Conservation (phyloP, 2,888 invertebrate species). For the Chloromyia formosa region DNA sequence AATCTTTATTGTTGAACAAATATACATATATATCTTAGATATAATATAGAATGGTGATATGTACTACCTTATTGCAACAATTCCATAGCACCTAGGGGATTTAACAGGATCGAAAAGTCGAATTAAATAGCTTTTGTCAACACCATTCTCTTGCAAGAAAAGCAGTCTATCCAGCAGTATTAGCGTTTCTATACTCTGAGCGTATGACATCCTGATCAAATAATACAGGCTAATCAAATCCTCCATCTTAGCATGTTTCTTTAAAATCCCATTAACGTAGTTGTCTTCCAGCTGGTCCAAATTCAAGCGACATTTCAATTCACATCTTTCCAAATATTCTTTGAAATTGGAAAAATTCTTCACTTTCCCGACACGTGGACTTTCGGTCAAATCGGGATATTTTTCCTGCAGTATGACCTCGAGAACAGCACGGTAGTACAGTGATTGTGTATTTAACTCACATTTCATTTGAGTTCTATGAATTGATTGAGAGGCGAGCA, state of each 20-base stretch:
- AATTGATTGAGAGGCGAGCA: slow-evolving; percentile 86
- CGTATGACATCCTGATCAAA: slow-evolving; percentile 77
- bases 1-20: background rate
- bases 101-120: slow-evolving; percentile 84
- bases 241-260: slow-evolving; percentile 63
- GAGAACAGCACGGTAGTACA: slow-evolving; percentile 81
- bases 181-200: slow-evolving; percentile 82
- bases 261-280: slow-evolving; percentile 63
- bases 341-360: slow-evolving; percentile 72
- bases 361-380: slow-evolving; percentile 70
- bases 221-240: slow-evolving; percentile 78
- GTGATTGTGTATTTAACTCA: slow-evolving; percentile 70
- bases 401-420: slow-evolving; percentile 69
- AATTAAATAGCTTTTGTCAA: slow-evolving; percentile 71
- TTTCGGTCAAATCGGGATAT: slow-evolving; percentile 60
- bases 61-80: slow-evolving; percentile 70
- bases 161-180: slow-evolving; percentile 84
- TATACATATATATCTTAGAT: slow-evolving; percentile 6
- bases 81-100: slow-evolving; percentile 84
- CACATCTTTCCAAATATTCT: slow-evolving; percentile 76
- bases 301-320: slow-evolving; percentile 67
- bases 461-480: slow-evolving; percentile 70
- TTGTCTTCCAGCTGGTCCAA: slow-evolving; percentile 63
- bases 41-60: background rate
- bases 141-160: slow-evolving; percentile 75